phyloP scores from a whole-genome alignment of 2,113 vertebrate genomes.

The Protobothrops flavoviridis region DNA sequence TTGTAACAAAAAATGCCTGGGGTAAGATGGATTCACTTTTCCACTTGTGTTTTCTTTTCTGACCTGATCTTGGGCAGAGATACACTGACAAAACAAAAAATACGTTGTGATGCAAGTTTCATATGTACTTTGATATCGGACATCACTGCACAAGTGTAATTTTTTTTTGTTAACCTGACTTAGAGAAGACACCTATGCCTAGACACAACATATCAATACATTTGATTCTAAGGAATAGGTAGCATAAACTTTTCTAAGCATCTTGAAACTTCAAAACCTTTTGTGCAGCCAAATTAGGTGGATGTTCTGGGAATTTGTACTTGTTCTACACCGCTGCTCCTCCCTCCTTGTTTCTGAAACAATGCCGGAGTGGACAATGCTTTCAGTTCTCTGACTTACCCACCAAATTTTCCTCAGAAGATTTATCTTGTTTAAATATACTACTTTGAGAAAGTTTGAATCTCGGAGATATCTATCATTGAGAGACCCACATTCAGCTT shows the following conservation, averaged over 20 bases:
- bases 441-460: not conserved
- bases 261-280: not conserved
- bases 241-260: not conserved
- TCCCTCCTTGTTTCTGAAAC: not conserved
- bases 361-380: not conserved
- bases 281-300: not conserved
- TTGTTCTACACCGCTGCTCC: not conserved
- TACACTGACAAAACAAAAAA: not conserved
- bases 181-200: not conserved
- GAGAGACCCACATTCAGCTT: not conserved
- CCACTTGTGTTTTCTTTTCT: not conserved
- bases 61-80: not conserved
- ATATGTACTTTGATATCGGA: not conserved
- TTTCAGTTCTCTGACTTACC: not conserved
- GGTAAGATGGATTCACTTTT: not conserved
- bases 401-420: too few relatives aligned
- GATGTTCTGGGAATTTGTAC: not conserved
- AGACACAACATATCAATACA: not conserved
- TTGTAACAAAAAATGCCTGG: not conserved
- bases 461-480: not conserved
- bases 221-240: not conserved
- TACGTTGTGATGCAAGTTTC: not conserved
- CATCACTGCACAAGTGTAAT: not conserved
- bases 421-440: not conserved
- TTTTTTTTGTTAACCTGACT: not conserved